These are phyloP conservation scores for Ametastegia equiseti DNA, from an alignment of 2,888 invertebrate genomes.

Conservation along the genomic window DNA sequence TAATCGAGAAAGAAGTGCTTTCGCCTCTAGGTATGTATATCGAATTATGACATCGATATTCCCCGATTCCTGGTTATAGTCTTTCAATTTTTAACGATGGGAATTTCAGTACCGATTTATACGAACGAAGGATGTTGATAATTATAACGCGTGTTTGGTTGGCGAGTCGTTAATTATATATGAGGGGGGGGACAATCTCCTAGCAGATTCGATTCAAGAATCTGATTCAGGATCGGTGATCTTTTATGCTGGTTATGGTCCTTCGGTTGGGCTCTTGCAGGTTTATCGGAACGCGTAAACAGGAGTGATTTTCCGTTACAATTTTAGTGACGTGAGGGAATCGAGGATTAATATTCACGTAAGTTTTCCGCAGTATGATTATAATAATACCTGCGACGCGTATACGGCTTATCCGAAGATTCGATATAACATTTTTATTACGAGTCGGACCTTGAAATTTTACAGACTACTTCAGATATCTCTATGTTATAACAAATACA, in stretches of 20 bases:
- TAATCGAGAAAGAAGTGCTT: not conserved
- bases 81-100: not conserved
- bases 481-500: not conserved
- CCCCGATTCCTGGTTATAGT: not conserved
- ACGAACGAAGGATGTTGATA: not conserved
- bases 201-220: not conserved
- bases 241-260: not conserved
- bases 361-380: not conserved
- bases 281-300: too few species aligned
- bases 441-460: not conserved
- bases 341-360: not conserved
- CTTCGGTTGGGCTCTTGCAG: too few species aligned
- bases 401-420: not conserved
- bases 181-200: too few species aligned
- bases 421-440: not conserved
- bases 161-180: too few species aligned
- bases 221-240: not conserved
- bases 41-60: not conserved
- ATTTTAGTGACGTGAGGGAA: not conserved
- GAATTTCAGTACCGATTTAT: constrained; percentile 1
- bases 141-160: not conserved
- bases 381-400: not conserved
- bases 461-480: not conserved
- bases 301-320: too few species aligned
- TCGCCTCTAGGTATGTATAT: not conserved